Conservation (phyloP, 2,113 vertebrate genomes). For the Rhipidura dahli region DNA sequence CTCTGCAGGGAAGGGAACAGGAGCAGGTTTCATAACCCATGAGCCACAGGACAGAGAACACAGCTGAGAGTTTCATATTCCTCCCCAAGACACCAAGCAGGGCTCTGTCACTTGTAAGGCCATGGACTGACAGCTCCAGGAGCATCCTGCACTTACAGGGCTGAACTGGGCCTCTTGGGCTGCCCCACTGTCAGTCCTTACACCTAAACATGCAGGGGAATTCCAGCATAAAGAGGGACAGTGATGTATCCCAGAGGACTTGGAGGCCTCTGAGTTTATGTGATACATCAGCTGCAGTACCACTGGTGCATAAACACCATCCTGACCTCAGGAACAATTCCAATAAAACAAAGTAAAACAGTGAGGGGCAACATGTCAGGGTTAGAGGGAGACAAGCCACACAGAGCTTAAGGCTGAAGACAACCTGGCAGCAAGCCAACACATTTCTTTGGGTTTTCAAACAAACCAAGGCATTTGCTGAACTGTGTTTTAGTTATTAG, state of each 20-base stretch:
- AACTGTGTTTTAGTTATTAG: background rate
- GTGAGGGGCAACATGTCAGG: background rate
- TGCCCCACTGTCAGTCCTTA: background rate
- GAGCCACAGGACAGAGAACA: background rate
- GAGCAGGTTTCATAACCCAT: background rate
- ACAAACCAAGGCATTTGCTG: background rate
- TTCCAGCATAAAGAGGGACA: background rate
- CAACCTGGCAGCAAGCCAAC: background rate
- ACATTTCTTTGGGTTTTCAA: background rate
- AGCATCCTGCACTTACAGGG: background rate
- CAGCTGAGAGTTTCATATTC: background rate
- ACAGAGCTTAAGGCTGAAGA: background rate
- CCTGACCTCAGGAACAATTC: background rate
- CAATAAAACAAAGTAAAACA: background rate
- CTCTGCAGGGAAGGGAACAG: constrained; percentile 73
- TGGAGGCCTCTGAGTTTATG: background rate
- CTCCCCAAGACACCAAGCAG: background rate
- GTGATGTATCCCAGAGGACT: background rate
- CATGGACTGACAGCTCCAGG: background rate
- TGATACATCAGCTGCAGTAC: background rate
- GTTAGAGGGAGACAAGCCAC: background rate
- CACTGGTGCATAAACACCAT: background rate
- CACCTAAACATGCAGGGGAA: background rate
- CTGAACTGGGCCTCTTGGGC: background rate
- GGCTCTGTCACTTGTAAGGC: background rate